A percentile compares a stretch with the other conserved stretches of the same genome.
phyloP scores from a whole-genome alignment of 2,888 invertebrate species.

The Dasysyrphus tricinctus region DNA sequence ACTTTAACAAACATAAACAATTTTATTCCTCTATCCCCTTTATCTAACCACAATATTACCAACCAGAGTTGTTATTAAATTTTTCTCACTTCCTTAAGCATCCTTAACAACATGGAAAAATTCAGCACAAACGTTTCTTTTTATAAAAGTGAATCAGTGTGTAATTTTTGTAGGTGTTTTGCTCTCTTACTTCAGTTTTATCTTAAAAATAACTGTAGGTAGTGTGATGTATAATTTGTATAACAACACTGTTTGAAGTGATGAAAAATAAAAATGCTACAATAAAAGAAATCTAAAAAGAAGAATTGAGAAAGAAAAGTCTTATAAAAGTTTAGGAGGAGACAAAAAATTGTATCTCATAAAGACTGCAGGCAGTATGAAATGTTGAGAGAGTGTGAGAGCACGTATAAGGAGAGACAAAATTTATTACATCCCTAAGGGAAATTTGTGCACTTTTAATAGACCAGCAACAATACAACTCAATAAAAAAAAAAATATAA shows the following conservation, averaged over 20 bases:
- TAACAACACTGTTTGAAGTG: background rate
- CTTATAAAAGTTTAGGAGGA: conserved; percentile 19
- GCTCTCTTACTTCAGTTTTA: too few species aligned
- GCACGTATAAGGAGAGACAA: conserved; percentile 18
- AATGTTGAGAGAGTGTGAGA: background rate
- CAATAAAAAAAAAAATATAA: conserved; percentile 38
- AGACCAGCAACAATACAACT: conserved; percentile 54
- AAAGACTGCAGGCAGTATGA: conserved; percentile 26
- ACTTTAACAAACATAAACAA: conserved; percentile 56
- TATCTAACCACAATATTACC: background rate
- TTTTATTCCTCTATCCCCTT: conserved; percentile 43
- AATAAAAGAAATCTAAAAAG: conserved; percentile 5
- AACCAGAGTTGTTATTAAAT: conserved; percentile 8
- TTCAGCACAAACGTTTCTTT: too few species aligned
- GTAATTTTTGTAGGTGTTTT: too few species aligned
- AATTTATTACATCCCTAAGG: conserved; percentile 69
- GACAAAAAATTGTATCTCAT: conserved; percentile 24
- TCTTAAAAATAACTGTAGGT: too few species aligned
- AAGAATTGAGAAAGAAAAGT: conserved; percentile 12
- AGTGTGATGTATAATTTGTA: too few species aligned
- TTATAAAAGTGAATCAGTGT: too few species aligned
- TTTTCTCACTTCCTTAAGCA: background rate
- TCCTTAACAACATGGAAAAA: too few species aligned
- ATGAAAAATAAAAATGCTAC: background rate
- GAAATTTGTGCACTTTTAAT: conserved; percentile 65